Base-by-base conservation (phyloP, 1,140 invertebrate genomes). In the Marisa cornuarietis region DNA sequence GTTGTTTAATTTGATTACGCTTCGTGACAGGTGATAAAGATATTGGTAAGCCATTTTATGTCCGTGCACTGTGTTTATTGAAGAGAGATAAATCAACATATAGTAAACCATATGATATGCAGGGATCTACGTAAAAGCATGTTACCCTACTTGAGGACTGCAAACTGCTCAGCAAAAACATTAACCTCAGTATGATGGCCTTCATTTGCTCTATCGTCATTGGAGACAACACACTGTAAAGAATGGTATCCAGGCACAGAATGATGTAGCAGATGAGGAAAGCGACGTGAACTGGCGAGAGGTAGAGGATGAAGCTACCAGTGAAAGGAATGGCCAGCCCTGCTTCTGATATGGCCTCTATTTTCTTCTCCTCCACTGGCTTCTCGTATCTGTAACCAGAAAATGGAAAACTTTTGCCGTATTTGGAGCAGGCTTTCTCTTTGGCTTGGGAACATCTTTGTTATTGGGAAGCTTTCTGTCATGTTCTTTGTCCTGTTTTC, bases 251-350 rank as follows among this genome's bases (percentile, higher is more conserved):
- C 6, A 85, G 7, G 14, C 81, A 52, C 10, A 84, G 54, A 66
- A 84, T 69, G 31, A 76, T 63, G 63, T 87, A 87, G 18, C 79
- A 81, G 24, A 82, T 24, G 49, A 87, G 49, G 62, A 87, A 86
- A 6, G 85, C 9, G 0, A 26, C 66, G 62, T 87, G 86, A n/a
- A 86, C 18, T 9, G 86, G 86, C 7, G 82, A 82, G 1, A 87
- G 79, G 69, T 82, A 80, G 20, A 79, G 42, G 5, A 77, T 76
- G 16, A 87, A 65, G 80, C 79, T 85, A 65, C 84, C 82, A 16
- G 66, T 69, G 54, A 82, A 83, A 20, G 58, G 66, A n/a, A 74
- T 20, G 24, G 61, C 26, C 20, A 82, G 61, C 7, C 78, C 77
- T 14, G 71, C 42, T 42, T 74, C 26, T 65, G 76, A 24, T 52